phyloP scores from a whole-genome alignment of 2,113 vertebrate genomes.

The Damaliscus lunatus region DNA sequence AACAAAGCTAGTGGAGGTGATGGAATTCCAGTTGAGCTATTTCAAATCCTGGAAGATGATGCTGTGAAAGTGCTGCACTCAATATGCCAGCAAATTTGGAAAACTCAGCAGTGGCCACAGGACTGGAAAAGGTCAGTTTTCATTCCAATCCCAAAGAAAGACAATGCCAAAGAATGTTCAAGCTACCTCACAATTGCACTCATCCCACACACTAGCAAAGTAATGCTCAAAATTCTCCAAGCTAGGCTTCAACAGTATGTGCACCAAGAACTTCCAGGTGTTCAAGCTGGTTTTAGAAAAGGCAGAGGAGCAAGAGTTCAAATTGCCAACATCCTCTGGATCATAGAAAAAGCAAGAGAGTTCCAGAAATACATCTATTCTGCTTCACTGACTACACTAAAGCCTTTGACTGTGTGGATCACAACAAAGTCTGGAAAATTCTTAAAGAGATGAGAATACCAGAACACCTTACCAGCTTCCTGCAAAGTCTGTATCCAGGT shows the following conservation, averaged over 20 bases:
- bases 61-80: neutral
- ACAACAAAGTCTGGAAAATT: neutral
- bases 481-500: neutral
- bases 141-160: neutral
- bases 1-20: neutral
- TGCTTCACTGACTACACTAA: neutral
- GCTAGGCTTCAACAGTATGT: neutral
- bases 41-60: neutral
- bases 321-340: neutral
- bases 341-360: neutral
- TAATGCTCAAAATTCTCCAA: neutral
- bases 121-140: neutral
- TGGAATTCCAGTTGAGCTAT: neutral
- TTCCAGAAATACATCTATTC: neutral
- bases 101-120: neutral
- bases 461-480: neutral
- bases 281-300: neutral
- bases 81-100: neutral
- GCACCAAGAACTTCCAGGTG: neutral
- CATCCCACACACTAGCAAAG: neutral
- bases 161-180: neutral
- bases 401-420: neutral
- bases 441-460: neutral
- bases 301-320: neutral
- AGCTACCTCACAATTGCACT: neutral